Base-by-base conservation (phyloP, 1,140 invertebrate genomes). In the Goniozus legneri region DNA sequence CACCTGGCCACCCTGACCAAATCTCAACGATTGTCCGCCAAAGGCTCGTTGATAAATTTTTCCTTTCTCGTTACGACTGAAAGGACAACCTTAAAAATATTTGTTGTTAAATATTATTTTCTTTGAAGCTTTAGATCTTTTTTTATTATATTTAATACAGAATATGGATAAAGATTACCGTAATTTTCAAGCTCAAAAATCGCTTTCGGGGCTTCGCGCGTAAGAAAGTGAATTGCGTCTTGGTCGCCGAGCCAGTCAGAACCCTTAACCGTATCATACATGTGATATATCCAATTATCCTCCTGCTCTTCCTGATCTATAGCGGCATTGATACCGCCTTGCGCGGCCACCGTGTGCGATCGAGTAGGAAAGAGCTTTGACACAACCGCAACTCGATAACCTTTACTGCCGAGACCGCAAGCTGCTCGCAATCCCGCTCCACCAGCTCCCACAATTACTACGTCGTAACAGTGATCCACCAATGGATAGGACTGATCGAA, bases 221-320 rank as follows among this genome's bases (percentile, higher is more conserved):
- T 96, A 92, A 99, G 95, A 73, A 98, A 98, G 73, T 98, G 94
- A 62, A 98, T 98, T 16, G 96, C 95, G 80, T 98, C 93, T 76
- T 95, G 91, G 75, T 98, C 96, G 56, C 97, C 96, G 3, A 98
- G 80, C 97, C 97, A 99, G 82, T 99, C 97, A 35, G 94, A 97
- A n/a, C 97, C 96, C 73, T 99, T 99, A 3, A 99, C 93, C 4
- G 97, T 99, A 69, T 90, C 95, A 73, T 97, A 95, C 86, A 98
- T 96, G 68, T 98, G 96, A 86, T 90, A 99, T 24, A 87, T 82
- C 97, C 97, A 99, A 59, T 92, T 87, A 67, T 98, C 95, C 13
- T 86, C 84, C n/a, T n/a, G n/a, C 77, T 98, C 95, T 77, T 79
- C 79, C 52, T 75, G 77, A 73, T 82, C 80, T 54, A 88, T 70